Evolutionary conservation across 1,140 invertebrate species (phyloP).

Genomic region (Aphelinus atriplicis): DNA sequence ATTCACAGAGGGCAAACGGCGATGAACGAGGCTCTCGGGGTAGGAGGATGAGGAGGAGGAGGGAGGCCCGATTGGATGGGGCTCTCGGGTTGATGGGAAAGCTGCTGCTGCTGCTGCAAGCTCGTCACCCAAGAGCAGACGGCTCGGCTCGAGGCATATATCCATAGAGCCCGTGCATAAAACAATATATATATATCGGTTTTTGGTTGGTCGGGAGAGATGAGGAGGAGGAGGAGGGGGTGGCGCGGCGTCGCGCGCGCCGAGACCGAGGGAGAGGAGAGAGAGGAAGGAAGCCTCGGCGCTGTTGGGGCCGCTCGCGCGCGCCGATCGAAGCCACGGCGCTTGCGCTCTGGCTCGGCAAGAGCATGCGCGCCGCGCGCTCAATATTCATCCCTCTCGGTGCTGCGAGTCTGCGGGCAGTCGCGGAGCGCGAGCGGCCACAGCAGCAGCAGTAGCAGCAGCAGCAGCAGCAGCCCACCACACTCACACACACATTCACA

Average conservation of each 20-base stretch:
- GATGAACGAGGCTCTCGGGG: too few relatives aligned
- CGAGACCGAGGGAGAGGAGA: constrained; percentile 21
- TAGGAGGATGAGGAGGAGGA: too few relatives aligned
- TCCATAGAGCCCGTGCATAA: too few relatives aligned
- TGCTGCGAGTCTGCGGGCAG: constrained; percentile 30
- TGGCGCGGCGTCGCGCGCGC: constrained; percentile 43
- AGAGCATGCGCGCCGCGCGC: constrained; percentile 24
- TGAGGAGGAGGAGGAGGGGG: constrained; percentile 26
- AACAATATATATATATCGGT: constrained; percentile 18
- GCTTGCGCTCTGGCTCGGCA: constrained; percentile 51
- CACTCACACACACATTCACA: constrained; percentile 52
- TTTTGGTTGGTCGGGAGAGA: constrained; percentile 22
- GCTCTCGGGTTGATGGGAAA: too few relatives aligned
- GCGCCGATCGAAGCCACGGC: constrained; percentile 44
- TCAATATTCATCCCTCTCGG: constrained; percentile 63
- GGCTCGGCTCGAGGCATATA: too few relatives aligned
- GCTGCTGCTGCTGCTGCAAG: too few relatives aligned
- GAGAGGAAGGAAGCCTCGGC: constrained; percentile 16
- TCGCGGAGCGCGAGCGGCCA: constrained; percentile 6
- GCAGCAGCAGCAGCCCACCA: constrained; percentile 21
- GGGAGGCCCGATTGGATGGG: too few relatives aligned
- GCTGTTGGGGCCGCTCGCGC: background rate
- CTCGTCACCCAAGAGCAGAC: too few relatives aligned
- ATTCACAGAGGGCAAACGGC: too few relatives aligned
- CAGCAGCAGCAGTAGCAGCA: background rate